Evolutionary conservation across 1,140 invertebrate species (phyloP).

Genomic region (Tetranychus urticae): DNA sequence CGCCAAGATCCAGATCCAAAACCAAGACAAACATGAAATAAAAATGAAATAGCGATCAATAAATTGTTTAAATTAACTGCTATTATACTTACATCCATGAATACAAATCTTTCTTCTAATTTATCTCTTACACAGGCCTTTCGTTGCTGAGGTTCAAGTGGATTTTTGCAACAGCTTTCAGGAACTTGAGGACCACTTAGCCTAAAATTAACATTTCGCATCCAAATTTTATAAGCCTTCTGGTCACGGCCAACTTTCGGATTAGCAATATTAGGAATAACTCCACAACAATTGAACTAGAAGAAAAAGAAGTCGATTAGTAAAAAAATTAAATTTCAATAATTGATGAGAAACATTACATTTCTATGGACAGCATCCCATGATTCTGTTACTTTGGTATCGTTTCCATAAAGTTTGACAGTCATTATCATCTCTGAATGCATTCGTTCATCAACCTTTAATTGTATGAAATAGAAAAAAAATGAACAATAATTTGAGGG

Average conservation of each 20-base stretch:
- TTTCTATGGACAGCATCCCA: conserved; percentile 34
- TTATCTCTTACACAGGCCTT: not conserved
- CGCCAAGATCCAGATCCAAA: too few relatives aligned
- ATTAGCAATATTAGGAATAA: conserved; percentile 17
- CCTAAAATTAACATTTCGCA: not conserved
- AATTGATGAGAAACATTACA: conserved; percentile 5
- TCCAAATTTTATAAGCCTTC: not conserved
- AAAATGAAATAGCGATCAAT: not conserved
- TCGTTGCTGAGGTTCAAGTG: not conserved
- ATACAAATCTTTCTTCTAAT: not conserved
- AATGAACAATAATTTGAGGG: too few relatives aligned
- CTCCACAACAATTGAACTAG: conserved; percentile 59
- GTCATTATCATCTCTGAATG: conserved; percentile 49
- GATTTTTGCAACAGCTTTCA: not conserved
- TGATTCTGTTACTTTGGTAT: conserved; percentile 36
- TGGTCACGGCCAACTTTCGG: not conserved
- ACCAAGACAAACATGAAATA: too few relatives aligned
- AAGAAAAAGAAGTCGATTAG: conserved; percentile 13
- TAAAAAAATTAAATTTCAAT: not conserved
- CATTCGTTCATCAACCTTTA: conserved; percentile 16
- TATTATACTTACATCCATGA: not conserved
- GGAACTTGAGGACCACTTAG: not conserved
- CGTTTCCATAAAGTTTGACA: conserved; percentile 22
- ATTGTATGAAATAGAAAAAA: too few relatives aligned
- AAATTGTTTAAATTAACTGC: not conserved